Percentiles rank a stretch among this genome's conserved stretches.
Conservation (phyloP, 2,113 vertebrate genomes). For the Zosterops japonicus region DNA sequence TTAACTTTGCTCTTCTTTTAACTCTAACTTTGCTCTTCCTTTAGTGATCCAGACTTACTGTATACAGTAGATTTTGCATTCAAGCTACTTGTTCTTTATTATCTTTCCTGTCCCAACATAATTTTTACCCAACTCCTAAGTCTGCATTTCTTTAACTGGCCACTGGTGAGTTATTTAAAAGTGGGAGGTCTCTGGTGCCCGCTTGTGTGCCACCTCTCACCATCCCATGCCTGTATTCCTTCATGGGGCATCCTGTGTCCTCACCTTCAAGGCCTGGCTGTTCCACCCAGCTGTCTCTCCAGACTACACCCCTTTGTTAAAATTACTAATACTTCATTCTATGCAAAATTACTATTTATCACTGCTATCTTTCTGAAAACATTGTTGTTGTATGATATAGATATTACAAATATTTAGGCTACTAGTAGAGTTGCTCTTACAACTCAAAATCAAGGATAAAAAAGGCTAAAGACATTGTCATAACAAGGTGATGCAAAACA, state of each 20-base stretch:
- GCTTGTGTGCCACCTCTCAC: neutral
- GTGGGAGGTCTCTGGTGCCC: no score
- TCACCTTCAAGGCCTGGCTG: neutral
- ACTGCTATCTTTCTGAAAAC: neutral
- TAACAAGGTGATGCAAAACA: neutral
- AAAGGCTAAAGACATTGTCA: neutral
- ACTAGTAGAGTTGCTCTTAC: neutral
- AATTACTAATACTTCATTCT: neutral
- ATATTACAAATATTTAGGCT: neutral
- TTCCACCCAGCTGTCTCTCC: neutral
- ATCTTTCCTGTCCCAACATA: neutral
- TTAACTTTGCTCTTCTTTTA: neutral
- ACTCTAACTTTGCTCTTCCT: neutral
- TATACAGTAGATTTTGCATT: neutral
- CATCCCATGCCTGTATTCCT: neutral
- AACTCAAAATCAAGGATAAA: neutral
- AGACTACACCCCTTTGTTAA: neutral
- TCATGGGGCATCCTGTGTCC: neutral
- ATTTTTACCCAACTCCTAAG: neutral
- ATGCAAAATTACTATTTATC: neutral
- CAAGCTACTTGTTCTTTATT: neutral
- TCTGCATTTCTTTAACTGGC: neutral
- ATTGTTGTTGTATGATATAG: fast-evolving
- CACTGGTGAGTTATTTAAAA: neutral
- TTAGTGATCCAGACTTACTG: neutral